Percentiles rank a stretch among this genome's conserved stretches.
phyloP scores from a whole-genome alignment of 2,797 vertebrate genomes.

The Tamandua tetradactyla region DNA sequence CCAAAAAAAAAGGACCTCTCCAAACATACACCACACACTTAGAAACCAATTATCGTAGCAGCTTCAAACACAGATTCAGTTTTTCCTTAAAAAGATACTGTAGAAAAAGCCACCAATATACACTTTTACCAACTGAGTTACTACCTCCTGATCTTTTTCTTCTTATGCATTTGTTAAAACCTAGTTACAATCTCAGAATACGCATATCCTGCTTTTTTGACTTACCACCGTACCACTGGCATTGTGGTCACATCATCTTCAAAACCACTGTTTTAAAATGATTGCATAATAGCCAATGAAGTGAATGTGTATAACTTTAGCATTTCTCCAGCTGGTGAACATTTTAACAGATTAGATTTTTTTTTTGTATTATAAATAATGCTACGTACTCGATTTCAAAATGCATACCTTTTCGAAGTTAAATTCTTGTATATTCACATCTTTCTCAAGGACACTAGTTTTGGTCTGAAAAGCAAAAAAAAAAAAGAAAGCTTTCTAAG shows the following conservation, averaged over 20 bases:
- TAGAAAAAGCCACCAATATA: neutral
- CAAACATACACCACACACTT: neutral
- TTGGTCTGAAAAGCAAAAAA: slow-evolving; percentile 76
- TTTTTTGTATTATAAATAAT: neutral
- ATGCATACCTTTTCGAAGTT: slow-evolving; percentile 93
- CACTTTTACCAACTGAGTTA: neutral
- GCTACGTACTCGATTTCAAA: neutral
- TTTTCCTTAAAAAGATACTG: neutral
- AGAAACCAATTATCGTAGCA: neutral
- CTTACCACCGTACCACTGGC: fast-evolving
- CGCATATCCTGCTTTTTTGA: neutral
- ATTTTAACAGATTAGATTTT: neutral
- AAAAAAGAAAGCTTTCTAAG: slow-evolving; percentile 48
- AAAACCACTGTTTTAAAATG: fast-evolving
- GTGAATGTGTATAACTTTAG: neutral
- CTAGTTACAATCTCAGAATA: neutral
- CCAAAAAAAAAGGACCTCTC: too few relatives aligned
- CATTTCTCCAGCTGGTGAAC: neutral
- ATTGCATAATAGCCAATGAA: neutral
- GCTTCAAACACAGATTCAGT: neutral
- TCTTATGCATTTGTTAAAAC: neutral
- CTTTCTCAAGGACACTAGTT: slow-evolving; percentile 74
- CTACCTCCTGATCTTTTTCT: neutral
- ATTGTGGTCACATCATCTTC: neutral
- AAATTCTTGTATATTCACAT: slow-evolving; percentile 82